Percentiles rank a stretch among this genome's conserved stretches.
Evolutionary conservation across 1,140 invertebrate species (phyloP).

Genomic region (Lucilia sericata): DNA sequence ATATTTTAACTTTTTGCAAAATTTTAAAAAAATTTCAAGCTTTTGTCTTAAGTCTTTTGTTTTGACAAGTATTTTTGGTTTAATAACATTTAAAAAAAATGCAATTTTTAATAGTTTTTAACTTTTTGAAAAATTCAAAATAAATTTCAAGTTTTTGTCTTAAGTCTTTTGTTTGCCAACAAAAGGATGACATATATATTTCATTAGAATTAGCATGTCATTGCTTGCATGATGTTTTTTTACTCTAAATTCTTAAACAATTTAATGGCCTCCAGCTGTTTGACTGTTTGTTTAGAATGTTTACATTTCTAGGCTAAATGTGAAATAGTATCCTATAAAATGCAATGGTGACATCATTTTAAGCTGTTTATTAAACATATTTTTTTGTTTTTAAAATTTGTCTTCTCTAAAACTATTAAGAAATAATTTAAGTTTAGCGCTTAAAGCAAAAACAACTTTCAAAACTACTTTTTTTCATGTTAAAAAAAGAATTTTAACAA

Average conservation of each 20-base stretch:
- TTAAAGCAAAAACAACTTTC: not conserved
- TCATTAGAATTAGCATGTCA: not conserved
- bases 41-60: too few relatives aligned
- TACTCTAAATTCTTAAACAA: not conserved
- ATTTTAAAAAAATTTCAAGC: too few relatives aligned
- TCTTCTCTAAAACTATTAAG: not conserved
- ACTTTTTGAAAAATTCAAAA: too few relatives aligned
- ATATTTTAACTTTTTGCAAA: too few relatives aligned
- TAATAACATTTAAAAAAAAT: too few relatives aligned
- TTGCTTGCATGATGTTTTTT: not conserved
- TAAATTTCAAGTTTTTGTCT: too few relatives aligned
- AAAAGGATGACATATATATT: not conserved
- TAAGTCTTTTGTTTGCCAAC: too few relatives aligned
- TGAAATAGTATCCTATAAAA: not conserved
- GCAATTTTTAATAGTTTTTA: too few relatives aligned
- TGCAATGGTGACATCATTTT: not conserved
- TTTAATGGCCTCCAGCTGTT: slow-evolving; percentile 9
- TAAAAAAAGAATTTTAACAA: too few relatives aligned
- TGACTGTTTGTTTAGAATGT: not conserved
- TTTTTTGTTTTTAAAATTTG: not conserved
- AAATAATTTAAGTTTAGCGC: not conserved
- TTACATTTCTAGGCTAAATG: not conserved
- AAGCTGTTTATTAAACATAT: not conserved
- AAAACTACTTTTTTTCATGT: slow-evolving; percentile 12
- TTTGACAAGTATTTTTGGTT: too few relatives aligned